Evolutionary conservation across 2,113 vertebrate species (phyloP).

Genomic region (Lycocorax pyrrhopterus): DNA sequence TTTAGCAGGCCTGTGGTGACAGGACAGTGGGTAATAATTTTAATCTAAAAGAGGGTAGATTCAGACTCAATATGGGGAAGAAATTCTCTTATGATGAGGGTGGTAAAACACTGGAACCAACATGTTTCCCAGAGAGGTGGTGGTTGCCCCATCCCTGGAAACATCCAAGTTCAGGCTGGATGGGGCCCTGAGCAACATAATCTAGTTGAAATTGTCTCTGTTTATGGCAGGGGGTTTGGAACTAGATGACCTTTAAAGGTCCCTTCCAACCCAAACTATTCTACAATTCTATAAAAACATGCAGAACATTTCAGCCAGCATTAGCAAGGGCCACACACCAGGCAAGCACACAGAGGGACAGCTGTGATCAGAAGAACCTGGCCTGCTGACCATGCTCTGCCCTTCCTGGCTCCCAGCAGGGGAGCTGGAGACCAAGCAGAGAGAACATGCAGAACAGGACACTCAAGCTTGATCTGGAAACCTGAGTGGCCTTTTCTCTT

Average conservation of each 20-base stretch:
- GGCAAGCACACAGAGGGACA: neutral
- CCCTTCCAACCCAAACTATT: neutral
- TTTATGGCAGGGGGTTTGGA: neutral
- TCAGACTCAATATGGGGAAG: neutral
- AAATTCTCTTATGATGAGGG: neutral
- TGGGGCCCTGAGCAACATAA: neutral
- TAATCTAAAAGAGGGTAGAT: neutral
- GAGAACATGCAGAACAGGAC: neutral
- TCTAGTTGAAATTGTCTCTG: neutral
- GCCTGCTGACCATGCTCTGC: neutral
- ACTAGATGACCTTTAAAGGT: neutral
- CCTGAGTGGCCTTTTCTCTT: neutral
- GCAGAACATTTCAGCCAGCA: conserved; percentile 29
- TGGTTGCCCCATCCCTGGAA: neutral
- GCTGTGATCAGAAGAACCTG: neutral
- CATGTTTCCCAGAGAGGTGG: neutral
- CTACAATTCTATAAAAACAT: conserved; percentile 34
- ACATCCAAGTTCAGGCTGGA: neutral
- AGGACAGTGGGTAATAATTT: neutral
- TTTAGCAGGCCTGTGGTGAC: neutral
- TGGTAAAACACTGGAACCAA: neutral
- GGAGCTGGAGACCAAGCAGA: neutral
- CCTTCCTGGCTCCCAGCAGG: neutral
- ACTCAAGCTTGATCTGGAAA: neutral
- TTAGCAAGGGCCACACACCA: conserved; percentile 54